These are phyloP conservation scores for Epicampocera succincta DNA, from an alignment of 2,888 invertebrate species.

Conservation along the genomic window DNA sequence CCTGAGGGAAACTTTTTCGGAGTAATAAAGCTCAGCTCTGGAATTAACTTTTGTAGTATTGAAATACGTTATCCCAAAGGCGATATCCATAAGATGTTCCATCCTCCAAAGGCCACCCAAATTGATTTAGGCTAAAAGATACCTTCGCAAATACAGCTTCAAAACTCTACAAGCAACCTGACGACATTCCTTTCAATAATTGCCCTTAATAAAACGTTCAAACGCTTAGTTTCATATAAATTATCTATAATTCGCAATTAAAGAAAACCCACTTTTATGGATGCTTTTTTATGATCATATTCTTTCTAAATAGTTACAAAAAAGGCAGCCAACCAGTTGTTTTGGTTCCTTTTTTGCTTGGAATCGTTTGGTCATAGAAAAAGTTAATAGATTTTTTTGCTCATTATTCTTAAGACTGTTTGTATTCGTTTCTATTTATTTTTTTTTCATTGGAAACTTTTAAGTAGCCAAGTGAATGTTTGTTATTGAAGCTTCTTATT, in stretches of 20 bases:
- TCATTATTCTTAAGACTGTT: constrained; percentile 1
- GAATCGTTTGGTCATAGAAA: constrained; percentile 2
- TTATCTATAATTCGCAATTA: constrained; percentile 17
- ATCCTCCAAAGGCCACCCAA: too few relatives aligned
- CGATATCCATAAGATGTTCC: too few relatives aligned
- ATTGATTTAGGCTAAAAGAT: too few relatives aligned
- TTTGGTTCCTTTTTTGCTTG: background rate
- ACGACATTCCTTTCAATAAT: background rate
- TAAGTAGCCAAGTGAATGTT: constrained; percentile 47
- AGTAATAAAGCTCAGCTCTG: too few relatives aligned
- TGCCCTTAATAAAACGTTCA: constrained; percentile 17
- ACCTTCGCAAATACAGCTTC: too few relatives aligned
- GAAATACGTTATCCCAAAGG: too few relatives aligned
- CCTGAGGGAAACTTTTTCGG: too few relatives aligned
- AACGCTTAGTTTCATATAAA: constrained; percentile 2
- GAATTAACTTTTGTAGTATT: too few relatives aligned
- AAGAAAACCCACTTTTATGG: background rate
- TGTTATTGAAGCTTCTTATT: constrained; percentile 55
- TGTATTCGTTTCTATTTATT: background rate
- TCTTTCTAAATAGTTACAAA: background rate
- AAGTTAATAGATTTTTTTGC: constrained; percentile 25
- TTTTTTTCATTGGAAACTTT: constrained; percentile 6
- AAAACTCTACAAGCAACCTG: background rate
- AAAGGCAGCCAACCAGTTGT: background rate
- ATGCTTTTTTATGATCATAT: constrained; percentile 22